These are phyloP conservation scores for Procambarus virginalis DNA, from an alignment of 1,140 invertebrate species.

Conservation along the genomic window DNA sequence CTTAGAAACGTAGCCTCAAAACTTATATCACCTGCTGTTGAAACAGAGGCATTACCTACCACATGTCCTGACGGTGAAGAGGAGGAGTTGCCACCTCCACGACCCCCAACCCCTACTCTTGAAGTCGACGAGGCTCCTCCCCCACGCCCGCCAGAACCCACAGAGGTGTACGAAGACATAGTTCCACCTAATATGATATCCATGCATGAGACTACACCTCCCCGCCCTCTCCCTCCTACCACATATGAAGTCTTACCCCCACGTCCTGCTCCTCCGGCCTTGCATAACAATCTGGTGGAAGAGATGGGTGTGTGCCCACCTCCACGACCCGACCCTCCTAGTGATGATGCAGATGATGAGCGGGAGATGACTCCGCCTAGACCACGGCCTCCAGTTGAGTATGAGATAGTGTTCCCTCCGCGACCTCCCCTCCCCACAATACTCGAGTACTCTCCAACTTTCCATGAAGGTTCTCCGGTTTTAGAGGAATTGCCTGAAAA, in stretches of 20 bases:
- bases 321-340: slow-evolving; percentile 56
- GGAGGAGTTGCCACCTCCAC: slow-evolving; percentile 30
- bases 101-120: not conserved
- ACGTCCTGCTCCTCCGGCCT: slow-evolving; percentile 14
- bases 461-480: slow-evolving; percentile 3
- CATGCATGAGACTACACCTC: slow-evolving; percentile 15
- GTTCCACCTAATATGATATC: not conserved
- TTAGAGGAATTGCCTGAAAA: slow-evolving; percentile 12
- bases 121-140: slow-evolving; percentile 17
- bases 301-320: slow-evolving; percentile 8
- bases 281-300: slow-evolving; percentile 7
- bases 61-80: not conserved
- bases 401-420: slow-evolving; percentile 13
- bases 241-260: slow-evolving; percentile 21
- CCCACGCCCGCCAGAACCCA: slow-evolving; percentile 21
- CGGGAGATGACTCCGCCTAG: slow-evolving; percentile 51
- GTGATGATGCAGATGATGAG: slow-evolving; percentile 60
- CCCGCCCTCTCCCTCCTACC: not conserved
- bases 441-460: slow-evolving; percentile 41
- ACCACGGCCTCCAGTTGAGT: slow-evolving; percentile 48
- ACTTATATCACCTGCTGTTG: not conserved
- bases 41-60: slow-evolving; percentile 3
- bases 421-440: slow-evolving; percentile 56
- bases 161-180: not conserved
- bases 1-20: not conserved